Percentiles rank a stretch among this genome's conserved stretches.
Conservation (phyloP, 92 coral and sea anemone species). For the Epizoanthus stellaris region DNA sequence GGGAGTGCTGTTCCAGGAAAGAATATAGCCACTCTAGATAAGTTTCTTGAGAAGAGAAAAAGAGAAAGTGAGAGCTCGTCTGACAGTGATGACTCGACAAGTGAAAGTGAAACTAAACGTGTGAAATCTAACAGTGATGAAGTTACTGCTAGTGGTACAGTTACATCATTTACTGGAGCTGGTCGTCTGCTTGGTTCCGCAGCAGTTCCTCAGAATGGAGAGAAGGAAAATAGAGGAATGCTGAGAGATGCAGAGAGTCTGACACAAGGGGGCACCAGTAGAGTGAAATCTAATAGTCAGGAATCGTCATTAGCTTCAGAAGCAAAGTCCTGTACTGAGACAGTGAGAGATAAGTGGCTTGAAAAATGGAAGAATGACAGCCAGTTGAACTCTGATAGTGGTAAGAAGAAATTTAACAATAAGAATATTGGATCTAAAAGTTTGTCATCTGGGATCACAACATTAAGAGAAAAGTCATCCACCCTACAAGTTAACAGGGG, state of each 20-base stretch:
- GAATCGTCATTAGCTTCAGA: background rate
- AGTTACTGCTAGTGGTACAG: conserved; percentile 9
- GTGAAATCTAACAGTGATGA: conserved; percentile 27
- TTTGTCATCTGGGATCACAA: background rate
- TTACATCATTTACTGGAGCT: conserved; percentile 78
- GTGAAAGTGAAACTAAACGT: conserved; percentile 24
- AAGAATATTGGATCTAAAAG: background rate
- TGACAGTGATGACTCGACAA: background rate
- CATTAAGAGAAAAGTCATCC: conserved; percentile 17
- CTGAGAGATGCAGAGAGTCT: background rate
- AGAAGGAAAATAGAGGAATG: background rate
- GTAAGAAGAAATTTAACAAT: background rate
- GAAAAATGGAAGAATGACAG: conserved; percentile 24
- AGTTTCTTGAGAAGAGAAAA: conserved; percentile 32
- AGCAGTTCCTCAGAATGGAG: background rate
- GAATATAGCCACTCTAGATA: conserved; percentile 39
- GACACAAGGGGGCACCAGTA: background rate
- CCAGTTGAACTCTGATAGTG: background rate
- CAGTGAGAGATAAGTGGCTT: conserved; percentile 32
- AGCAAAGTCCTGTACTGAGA: conserved; percentile 12
- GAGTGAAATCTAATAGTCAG: background rate
- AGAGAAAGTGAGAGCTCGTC: conserved; percentile 22
- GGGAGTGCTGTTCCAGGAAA: conserved; percentile 19
- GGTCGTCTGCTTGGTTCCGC: conserved; percentile 76
- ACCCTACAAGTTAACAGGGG: background rate